Conservation (phyloP, 2,888 invertebrate species). For the Netelia virgata region DNA sequence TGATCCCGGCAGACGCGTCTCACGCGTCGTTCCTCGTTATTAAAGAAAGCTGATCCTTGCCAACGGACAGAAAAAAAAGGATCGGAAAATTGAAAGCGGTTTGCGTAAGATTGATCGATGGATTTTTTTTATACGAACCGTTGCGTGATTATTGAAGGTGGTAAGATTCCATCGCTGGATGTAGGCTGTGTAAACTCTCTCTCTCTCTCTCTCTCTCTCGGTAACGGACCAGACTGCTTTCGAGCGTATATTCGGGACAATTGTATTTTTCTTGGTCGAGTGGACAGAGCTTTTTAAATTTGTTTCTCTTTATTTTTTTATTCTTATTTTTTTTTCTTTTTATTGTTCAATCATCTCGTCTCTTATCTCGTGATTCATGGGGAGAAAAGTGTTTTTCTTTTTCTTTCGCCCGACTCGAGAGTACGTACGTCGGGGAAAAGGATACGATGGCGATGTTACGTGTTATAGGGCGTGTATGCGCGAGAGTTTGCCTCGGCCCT, state of each 20-base stretch:
- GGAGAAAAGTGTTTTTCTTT: constrained; percentile 30
- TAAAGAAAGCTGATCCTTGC: constrained; percentile 21
- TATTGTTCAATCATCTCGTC: constrained; percentile 30
- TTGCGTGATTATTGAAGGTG: neutral
- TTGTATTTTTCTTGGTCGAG: neutral
- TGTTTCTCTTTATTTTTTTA: neutral
- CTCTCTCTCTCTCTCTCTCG: too few relatives aligned
- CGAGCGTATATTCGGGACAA: too few relatives aligned
- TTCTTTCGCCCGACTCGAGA: constrained; percentile 24
- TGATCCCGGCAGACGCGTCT: constrained; percentile 26
- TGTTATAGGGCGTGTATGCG: constrained; percentile 2
- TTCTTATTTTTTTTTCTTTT: constrained; percentile 3
- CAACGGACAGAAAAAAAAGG: constrained; percentile 14
- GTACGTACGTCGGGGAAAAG: constrained; percentile 34
- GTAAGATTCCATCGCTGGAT: neutral
- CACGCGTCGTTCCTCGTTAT: constrained; percentile 22
- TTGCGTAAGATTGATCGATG: constrained; percentile 50
- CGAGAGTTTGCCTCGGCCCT: constrained; percentile 46
- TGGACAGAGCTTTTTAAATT: neutral
- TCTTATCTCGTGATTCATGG: constrained; percentile 39
- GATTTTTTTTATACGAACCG: constrained; percentile 24
- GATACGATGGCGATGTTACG: constrained; percentile 29
- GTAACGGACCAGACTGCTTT: too few relatives aligned
- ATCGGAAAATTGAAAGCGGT: neutral
- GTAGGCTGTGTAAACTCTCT: neutral